phyloP scores from a whole-genome alignment of 2,113 vertebrate species.

The Bufo gargarizans region DNA sequence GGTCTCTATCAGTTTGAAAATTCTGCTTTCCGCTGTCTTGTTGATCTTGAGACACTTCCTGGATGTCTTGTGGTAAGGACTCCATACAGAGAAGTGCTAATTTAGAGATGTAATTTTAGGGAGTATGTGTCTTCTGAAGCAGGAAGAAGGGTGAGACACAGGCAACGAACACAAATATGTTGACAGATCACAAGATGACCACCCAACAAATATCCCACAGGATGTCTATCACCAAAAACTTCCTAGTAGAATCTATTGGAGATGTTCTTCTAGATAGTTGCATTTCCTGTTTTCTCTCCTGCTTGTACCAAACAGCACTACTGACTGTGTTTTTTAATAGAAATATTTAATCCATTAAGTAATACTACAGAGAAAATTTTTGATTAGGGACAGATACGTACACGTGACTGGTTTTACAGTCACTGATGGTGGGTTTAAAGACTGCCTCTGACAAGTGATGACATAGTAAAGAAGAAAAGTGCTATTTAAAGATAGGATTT shows the following conservation, averaged over 20 bases:
- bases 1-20: not conserved
- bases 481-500: not conserved
- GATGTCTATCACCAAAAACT: conserved; percentile 17
- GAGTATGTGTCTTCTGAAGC: not conserved
- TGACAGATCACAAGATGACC: conserved; percentile 35
- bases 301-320: not conserved
- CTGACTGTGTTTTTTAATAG: not conserved
- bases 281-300: conserved; percentile 27
- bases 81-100: not conserved
- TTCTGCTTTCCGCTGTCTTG: not conserved
- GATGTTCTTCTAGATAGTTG: not conserved
- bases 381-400: not conserved
- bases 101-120: not conserved
- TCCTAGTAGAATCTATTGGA: conserved; percentile 9
- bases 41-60: conserved; percentile 21
- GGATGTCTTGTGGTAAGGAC: not conserved
- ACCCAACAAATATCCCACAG: conserved; percentile 44
- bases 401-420: not conserved
- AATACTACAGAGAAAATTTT: not conserved
- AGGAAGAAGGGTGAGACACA: conserved; percentile 15
- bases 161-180: not conserved
- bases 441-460: not conserved
- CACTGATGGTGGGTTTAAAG: not conserved
- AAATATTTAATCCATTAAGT: not conserved
- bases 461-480: not conserved